Percentiles rank a stretch among this genome's conserved stretches.
Conservation (phyloP, 1,140 invertebrate species). For the Thaumetopoea pityocampa region DNA sequence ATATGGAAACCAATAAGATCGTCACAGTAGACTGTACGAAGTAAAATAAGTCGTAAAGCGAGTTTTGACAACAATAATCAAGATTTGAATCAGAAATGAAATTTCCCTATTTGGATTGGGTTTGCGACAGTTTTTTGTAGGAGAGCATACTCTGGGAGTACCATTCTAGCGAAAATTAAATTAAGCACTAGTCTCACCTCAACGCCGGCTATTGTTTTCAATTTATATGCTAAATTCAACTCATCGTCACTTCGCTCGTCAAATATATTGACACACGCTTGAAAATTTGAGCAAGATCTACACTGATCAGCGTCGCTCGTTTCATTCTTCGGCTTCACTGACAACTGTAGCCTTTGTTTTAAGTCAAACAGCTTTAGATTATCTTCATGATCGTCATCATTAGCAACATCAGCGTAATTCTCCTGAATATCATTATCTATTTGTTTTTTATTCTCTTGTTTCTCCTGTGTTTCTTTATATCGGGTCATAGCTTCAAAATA, state of each 20-base stretch:
- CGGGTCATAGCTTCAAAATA: conserved; percentile 58
- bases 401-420: conserved; percentile 26
- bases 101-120: no score
- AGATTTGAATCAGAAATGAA: no score
- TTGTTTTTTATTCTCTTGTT: conserved; percentile 25
- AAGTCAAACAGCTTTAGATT: conserved; percentile 57
- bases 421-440: conserved; percentile 20
- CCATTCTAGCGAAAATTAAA: no score
- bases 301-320: conserved; percentile 30
- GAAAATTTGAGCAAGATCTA: conserved; percentile 40
- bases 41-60: no score
- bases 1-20: no score
- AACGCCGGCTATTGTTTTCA: conserved; percentile 43
- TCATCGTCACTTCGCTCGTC: conserved; percentile 41
- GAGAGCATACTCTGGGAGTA: no score
- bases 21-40: no score
- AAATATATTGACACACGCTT: conserved; percentile 44
- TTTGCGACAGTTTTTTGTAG: no score
- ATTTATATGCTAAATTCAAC: conserved; percentile 44
- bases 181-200: conserved; percentile 49
- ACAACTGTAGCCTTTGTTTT: conserved; percentile 39
- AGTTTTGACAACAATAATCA: no score
- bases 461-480: conserved; percentile 23
- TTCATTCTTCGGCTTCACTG: conserved; percentile 42
- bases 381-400: conserved; percentile 48